A percentile compares a stretch with the other conserved stretches of the same genome.
These are phyloP conservation scores for Diarsia rubi DNA, from an alignment of 2,888 invertebrate species.

Conservation along the genomic window DNA sequence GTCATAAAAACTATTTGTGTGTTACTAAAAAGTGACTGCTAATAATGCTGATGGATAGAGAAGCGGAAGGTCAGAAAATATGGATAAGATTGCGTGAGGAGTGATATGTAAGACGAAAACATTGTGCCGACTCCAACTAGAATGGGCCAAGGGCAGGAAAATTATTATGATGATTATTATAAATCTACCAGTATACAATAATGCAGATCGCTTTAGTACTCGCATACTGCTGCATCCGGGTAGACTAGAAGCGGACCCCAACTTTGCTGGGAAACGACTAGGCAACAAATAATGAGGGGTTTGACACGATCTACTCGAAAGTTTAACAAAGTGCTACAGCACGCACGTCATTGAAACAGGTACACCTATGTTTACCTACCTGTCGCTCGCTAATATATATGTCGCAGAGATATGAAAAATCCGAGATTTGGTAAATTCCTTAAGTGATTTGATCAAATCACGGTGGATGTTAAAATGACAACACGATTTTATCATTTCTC, in stretches of 20 bases:
- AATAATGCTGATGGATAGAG: no score
- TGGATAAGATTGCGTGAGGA: no score
- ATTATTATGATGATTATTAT: no score
- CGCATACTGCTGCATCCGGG: neutral
- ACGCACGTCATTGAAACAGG: neutral
- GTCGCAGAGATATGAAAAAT: no score
- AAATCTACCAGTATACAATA: no score
- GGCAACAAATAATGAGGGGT: neutral
- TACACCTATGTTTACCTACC: neutral
- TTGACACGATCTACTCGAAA: neutral
- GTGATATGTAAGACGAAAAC: no score
- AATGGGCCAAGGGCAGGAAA: no score
- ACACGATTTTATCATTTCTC: slow-evolving; percentile 1
- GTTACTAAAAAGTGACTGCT: no score
- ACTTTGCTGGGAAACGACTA: neutral
- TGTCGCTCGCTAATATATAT: neutral
- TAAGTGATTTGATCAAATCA: neutral
- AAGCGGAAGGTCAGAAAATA: no score
- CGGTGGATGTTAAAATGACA: neutral
- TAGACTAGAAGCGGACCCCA: neutral
- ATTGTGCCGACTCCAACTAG: no score
- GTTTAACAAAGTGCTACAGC: neutral
- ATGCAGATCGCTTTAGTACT: neutral
- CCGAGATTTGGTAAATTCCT: neutral
- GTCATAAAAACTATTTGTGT: neutral